Conservation (phyloP, 2,113 vertebrate genomes). For the Amazona vittata region DNA sequence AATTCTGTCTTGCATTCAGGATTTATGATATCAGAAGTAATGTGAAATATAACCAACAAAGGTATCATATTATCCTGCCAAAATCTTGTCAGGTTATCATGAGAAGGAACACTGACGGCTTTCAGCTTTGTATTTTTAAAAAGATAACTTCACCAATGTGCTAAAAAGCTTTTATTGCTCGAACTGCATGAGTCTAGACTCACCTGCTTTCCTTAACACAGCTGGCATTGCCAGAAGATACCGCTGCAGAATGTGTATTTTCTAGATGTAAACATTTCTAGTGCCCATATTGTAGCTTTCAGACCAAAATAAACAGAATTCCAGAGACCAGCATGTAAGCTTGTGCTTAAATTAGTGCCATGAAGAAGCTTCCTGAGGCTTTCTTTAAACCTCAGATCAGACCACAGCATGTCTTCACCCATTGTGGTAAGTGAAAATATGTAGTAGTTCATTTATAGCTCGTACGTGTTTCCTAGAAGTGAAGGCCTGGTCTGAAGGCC, state of each 20-base stretch:
- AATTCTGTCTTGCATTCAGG: not conserved
- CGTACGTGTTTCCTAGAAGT: slow-evolving; percentile 19
- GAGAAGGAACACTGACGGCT: not conserved
- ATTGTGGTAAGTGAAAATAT: slow-evolving; percentile 44
- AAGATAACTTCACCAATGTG: not conserved
- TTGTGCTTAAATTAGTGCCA: slow-evolving; percentile 28
- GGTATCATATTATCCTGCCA: not conserved
- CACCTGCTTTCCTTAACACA: not conserved
- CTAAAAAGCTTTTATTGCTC: not conserved
- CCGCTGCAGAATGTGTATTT: slow-evolving; percentile 27
- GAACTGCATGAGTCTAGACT: not conserved
- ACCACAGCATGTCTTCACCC: slow-evolving; percentile 54
- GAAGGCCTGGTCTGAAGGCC: not conserved
- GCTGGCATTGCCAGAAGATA: not conserved
- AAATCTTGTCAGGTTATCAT: not conserved
- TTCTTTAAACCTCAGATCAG: slow-evolving; percentile 58
- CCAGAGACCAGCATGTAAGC: slow-evolving; percentile 15
- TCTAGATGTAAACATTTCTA: slow-evolving; percentile 37
- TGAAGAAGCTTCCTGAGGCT: slow-evolving; percentile 43
- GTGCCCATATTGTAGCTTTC: slow-evolving; percentile 20
- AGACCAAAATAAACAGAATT: slow-evolving; percentile 59
- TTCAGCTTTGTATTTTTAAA: not conserved
- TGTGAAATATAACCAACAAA: not conserved
- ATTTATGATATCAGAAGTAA: not conserved
- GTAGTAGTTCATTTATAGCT: slow-evolving; percentile 40